phyloP scores from a whole-genome alignment of 2,113 vertebrate genomes.

The Choloepus hoffmanni region DNA sequence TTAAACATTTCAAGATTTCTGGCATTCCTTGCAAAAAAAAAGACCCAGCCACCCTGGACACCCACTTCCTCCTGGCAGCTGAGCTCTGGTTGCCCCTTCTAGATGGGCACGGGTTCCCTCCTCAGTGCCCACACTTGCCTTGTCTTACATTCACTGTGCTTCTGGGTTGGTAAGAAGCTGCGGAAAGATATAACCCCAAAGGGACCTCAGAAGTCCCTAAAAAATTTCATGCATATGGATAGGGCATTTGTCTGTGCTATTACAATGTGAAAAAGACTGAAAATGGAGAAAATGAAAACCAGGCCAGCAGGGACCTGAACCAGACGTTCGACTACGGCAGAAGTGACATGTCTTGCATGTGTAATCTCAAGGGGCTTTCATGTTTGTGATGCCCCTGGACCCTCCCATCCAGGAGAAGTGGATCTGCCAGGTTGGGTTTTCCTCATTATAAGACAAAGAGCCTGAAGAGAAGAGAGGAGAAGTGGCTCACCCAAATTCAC shows the following conservation, averaged over 20 bases:
- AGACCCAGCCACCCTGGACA: neutral
- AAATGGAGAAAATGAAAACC: neutral
- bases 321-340: neutral
- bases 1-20: neutral
- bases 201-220: neutral
- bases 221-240: neutral
- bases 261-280: neutral
- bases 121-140: neutral
- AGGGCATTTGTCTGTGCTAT: neutral
- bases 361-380: neutral
- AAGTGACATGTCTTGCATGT: rapidly evolving
- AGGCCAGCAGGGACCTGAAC: neutral
- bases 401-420: neutral
- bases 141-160: neutral
- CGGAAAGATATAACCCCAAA: neutral
- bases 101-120: rapidly evolving
- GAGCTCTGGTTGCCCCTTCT: neutral
- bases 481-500: neutral
- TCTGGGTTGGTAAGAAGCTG: neutral
- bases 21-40: neutral
- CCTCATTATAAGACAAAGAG: neutral
- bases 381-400: rapidly evolving
- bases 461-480: neutral
- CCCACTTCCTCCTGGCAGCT: neutral
- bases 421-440: neutral